Evolutionary conservation across 2,888 invertebrate species (phyloP).

Genomic region (Abrostola triplasia): DNA sequence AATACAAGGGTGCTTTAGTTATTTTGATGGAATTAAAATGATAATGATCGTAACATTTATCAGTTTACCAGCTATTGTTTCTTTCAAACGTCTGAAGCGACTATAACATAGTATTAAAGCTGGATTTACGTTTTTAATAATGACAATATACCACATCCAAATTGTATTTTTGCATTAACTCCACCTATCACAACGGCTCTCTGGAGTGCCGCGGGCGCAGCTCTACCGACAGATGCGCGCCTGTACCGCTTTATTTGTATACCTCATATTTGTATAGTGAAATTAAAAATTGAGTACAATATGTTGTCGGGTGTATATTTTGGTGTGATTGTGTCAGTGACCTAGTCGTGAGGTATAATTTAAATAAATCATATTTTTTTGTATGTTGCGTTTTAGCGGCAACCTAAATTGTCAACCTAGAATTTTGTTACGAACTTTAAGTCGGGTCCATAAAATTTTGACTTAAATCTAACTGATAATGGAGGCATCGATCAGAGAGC

Average conservation of each 20-base stretch:
- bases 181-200: not conserved
- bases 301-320: slow-evolving; percentile 36
- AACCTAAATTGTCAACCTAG: too few relatives aligned
- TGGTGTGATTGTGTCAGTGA: slow-evolving; percentile 1
- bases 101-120: too few relatives aligned
- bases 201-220: slow-evolving; percentile 54
- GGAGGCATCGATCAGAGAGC: not conserved
- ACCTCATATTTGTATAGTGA: slow-evolving; percentile 52
- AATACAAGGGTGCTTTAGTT: too few relatives aligned
- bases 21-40: too few relatives aligned
- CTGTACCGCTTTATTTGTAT: slow-evolving; percentile 39
- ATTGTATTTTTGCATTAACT: not conserved
- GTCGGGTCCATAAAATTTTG: too few relatives aligned
- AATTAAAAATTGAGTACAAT: slow-evolving; percentile 55
- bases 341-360: not conserved
- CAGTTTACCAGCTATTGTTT: too few relatives aligned
- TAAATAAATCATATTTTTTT: not conserved
- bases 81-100: too few relatives aligned
- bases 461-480: not conserved
- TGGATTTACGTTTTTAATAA: not conserved
- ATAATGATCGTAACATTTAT: too few relatives aligned
- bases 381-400: too few relatives aligned
- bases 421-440: too few relatives aligned
- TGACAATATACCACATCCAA: slow-evolving; percentile 28
- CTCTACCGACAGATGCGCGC: slow-evolving; percentile 54